phyloP scores from a whole-genome alignment of 1,140 invertebrate species.

The Heliothis subflexa region DNA sequence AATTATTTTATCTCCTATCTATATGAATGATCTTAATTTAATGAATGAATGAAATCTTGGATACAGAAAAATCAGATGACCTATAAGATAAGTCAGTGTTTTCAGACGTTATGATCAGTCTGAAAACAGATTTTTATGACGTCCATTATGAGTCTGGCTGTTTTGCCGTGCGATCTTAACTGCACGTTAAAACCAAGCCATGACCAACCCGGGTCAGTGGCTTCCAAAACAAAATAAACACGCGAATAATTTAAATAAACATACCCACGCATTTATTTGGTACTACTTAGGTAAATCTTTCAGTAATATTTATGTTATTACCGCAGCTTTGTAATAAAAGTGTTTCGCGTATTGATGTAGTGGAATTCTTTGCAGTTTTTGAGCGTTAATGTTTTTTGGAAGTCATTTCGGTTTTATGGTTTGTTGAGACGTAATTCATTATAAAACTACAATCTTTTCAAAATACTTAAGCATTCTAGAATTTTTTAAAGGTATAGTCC shows the following conservation, averaged over 20 bases:
- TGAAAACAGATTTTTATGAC: not conserved
- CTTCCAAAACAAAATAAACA: conserved; percentile 39
- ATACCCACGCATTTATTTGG: conserved; percentile 4
- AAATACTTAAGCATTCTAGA: too few relatives aligned
- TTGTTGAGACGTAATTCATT: too few relatives aligned
- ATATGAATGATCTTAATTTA: too few relatives aligned
- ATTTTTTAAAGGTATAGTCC: too few relatives aligned
- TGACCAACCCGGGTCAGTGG: conserved; percentile 6
- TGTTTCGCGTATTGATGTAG: not conserved
- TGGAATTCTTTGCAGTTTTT: not conserved
- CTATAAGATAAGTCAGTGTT: too few relatives aligned
- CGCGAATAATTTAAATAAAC: conserved; percentile 23
- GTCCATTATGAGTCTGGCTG: too few relatives aligned
- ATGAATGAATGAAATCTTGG: too few relatives aligned
- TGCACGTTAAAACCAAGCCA: not conserved
- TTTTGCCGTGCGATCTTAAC: too few relatives aligned
- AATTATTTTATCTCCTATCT: too few relatives aligned
- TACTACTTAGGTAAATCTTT: not conserved
- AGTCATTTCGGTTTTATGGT: too few relatives aligned
- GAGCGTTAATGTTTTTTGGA: not conserved
- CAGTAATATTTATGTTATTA: conserved; percentile 19
- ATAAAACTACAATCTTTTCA: too few relatives aligned
- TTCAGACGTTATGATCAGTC: not conserved
- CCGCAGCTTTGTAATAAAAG: conserved; percentile 21
- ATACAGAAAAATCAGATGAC: too few relatives aligned